Base-by-base conservation (phyloP, 1,140 invertebrate genomes). In the Brevipalpus yothersi region DNA sequence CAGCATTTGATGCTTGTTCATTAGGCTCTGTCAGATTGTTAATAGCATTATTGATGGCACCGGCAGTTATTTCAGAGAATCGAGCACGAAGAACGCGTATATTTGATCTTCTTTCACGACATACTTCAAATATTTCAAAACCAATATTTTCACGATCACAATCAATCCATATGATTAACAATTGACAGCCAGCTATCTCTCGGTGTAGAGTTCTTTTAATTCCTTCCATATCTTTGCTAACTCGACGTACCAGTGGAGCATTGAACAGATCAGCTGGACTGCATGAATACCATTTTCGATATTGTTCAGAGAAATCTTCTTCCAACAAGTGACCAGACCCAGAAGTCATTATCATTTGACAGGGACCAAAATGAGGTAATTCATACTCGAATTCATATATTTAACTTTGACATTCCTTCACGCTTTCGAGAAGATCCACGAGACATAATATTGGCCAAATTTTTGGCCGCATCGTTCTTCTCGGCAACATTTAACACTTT, bases 81-180 rank as follows among this genome's bases (percentile, higher is more conserved):
- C 82, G 87, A 15, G 93, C 93, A 67, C 94, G 23, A 40, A 54
- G 59, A 23, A 65, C 59, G 40, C 19, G 41, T 15, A 66, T 51
- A 51, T 60, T 60, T 4, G 62, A 53, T 41, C 61, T 61, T 1
- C 61, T 62, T 63, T 41, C 47, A 59, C 17, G 76, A 68, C 94
- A 98, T 7, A 96, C 87, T 39, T 53, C 7, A 51, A 58, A 72
- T 58, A 97, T 93, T 79, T 99, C 93, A 78, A 82, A 95, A 2
- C 95, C 94, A 73, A 99, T 99, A 71, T 97, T 96, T 77, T 99
- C 95, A 75, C 94, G 81, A 78, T 99, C 95, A 78, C 94, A 95
- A 92, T 99, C 95, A 42, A 94, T 98, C 94, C 95, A 99, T 65
- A 99, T 92, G 21, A 99, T 84, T 10, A 99, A 74, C 1, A 79